A percentile compares a stretch with the other conserved stretches of the same genome.
phyloP scores from a whole-genome alignment of 2,888 invertebrate species.

The Euzetes globulus region DNA sequence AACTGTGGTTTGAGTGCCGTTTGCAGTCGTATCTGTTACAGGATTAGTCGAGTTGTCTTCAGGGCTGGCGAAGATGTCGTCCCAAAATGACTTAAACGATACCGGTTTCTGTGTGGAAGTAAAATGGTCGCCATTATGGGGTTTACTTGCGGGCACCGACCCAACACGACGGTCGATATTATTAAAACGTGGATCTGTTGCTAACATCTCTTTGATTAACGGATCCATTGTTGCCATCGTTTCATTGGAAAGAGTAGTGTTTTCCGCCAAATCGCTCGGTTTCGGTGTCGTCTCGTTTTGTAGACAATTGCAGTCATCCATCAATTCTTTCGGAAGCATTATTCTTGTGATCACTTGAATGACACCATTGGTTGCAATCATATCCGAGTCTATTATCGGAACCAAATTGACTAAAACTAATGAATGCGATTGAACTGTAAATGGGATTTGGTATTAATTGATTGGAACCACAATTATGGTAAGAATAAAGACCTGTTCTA shows the following conservation, averaged over 20 bases:
- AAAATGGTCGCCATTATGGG: conserved; percentile 7
- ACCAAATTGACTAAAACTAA: conserved; percentile 40
- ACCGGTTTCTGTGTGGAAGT: conserved; percentile 18
- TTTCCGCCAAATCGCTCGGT: neutral
- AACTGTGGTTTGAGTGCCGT: neutral
- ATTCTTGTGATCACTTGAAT: conserved; percentile 45
- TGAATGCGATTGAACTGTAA: conserved; percentile 23
- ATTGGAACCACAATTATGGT: neutral
- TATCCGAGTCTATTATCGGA: conserved; percentile 40
- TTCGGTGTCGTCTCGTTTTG: neutral
- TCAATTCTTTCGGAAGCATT: conserved; percentile 42
- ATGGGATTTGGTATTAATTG: neutral
- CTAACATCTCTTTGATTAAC: neutral
- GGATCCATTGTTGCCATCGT: neutral
- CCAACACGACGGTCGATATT: conserved; percentile 1
- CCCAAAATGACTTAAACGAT: conserved; percentile 25
- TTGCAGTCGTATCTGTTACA: neutral
- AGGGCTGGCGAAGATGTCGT: conserved; percentile 10
- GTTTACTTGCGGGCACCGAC: neutral
- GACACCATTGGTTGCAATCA: conserved; percentile 44
- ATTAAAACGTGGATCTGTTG: neutral
- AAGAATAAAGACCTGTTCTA: conserved; percentile 39
- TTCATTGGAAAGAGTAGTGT: neutral
- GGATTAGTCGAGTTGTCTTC: neutral
- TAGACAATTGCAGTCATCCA: conserved; percentile 40